These are phyloP conservation scores for Etheostoma perlongum DNA, from an alignment of 2,797 vertebrate species.

Conservation along the genomic window DNA sequence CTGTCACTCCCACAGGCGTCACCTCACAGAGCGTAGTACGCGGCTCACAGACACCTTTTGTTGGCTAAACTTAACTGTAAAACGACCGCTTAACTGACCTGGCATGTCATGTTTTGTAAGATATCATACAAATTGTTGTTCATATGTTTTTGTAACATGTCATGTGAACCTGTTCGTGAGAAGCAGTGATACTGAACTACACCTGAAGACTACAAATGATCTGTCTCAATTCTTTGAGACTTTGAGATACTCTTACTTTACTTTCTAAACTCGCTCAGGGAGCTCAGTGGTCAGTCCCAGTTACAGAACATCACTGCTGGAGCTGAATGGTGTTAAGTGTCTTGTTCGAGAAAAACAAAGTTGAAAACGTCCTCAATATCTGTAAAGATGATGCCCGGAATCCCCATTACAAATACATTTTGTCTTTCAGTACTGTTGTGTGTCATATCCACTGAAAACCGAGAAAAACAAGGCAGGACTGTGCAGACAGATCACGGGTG, in stretches of 20 bases:
- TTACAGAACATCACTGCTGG: not conserved
- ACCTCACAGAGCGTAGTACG: too few relatives aligned
- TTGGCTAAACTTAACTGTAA: too few relatives aligned
- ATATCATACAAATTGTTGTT: too few relatives aligned
- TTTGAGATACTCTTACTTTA: not conserved
- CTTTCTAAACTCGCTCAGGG: not conserved
- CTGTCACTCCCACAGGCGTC: too few relatives aligned
- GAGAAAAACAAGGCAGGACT: slow-evolving; percentile 35
- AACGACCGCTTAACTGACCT: too few relatives aligned
- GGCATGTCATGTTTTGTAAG: too few relatives aligned
- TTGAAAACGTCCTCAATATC: not conserved
- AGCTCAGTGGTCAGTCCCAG: not conserved
- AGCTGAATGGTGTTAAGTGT: not conserved
- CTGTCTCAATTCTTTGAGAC: not conserved
- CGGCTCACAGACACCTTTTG: too few relatives aligned
- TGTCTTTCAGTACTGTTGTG: not conserved
- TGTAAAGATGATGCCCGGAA: not conserved
- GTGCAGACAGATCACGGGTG: slow-evolving; percentile 33
- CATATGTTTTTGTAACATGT: too few relatives aligned
- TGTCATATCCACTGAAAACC: slow-evolving; percentile 48
- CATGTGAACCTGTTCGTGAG: too few relatives aligned
- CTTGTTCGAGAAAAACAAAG: slow-evolving; percentile 4
- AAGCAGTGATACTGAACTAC: not conserved
- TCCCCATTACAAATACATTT: not conserved
- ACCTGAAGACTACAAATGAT: not conserved